Conservation (phyloP, 2,113 vertebrate species). For the Gobius niger region DNA sequence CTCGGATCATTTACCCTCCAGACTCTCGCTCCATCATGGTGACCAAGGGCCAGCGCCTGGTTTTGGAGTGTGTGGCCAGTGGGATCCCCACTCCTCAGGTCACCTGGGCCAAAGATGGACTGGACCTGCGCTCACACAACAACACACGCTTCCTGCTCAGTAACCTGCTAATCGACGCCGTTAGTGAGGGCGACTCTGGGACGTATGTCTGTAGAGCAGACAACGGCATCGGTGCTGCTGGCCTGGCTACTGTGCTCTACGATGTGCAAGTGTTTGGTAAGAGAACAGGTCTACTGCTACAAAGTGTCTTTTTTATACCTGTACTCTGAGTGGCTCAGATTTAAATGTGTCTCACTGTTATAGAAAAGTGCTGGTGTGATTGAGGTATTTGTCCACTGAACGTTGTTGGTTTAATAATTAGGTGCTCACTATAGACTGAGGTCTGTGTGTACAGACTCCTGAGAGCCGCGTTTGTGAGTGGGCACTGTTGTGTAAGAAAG, state of each 20-base stretch:
- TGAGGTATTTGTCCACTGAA: slow-evolving; percentile 1
- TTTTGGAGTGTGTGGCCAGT: slow-evolving; percentile 94
- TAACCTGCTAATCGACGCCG: slow-evolving; percentile 91
- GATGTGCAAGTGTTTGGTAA: slow-evolving; percentile 94
- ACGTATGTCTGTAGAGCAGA: slow-evolving; percentile 88
- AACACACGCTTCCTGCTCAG: slow-evolving; percentile 93
- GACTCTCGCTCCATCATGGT: slow-evolving; percentile 94
- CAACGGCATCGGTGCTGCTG: slow-evolving; percentile 82
- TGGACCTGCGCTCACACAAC: slow-evolving; percentile 81
- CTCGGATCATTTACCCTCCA: slow-evolving; percentile 91
- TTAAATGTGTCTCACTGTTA: slow-evolving; percentile 1
- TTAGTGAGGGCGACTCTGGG: slow-evolving; percentile 88
- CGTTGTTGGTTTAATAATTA: slow-evolving; percentile 45
- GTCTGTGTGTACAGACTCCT: slow-evolving; percentile 9
- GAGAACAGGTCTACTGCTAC: slow-evolving; percentile 20
- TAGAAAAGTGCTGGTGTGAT: slow-evolving; percentile 15
- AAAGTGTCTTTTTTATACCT: too few species aligned
- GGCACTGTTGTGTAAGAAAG: slow-evolving; percentile 26
- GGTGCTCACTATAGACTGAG: slow-evolving; percentile 7
- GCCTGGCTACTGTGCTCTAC: slow-evolving; percentile 84
- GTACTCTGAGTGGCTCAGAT: neutral
- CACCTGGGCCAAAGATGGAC: slow-evolving; percentile 92
- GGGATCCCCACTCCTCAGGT: slow-evolving; percentile 90
- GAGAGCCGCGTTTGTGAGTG: slow-evolving; percentile 8
- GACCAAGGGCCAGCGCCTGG: slow-evolving; percentile 93